phyloP scores from a whole-genome alignment of 2,113 vertebrate genomes.

The Notechis scutatus region DNA sequence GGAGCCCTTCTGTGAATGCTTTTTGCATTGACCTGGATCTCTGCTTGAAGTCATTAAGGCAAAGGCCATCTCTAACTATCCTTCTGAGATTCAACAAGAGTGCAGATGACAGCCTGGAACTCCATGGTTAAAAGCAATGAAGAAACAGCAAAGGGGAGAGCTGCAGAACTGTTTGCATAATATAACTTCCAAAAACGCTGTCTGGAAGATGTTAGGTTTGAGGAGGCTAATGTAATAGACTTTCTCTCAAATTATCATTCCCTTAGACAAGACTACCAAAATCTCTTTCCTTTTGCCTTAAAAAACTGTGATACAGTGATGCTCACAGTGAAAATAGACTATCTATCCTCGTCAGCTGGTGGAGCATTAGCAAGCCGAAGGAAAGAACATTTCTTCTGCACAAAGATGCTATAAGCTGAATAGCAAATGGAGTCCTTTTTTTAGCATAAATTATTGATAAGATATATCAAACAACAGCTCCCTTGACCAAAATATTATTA shows the following conservation, averaged over 20 bases:
- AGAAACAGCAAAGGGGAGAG: background rate
- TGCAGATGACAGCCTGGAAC: background rate
- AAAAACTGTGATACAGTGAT: background rate
- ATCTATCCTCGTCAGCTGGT: slow-evolving; percentile 28
- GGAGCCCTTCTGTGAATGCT: background rate
- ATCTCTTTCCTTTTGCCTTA: background rate
- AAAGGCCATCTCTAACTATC: background rate
- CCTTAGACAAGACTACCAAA: fast-evolving
- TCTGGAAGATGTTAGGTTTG: background rate
- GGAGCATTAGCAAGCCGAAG: slow-evolving; percentile 40
- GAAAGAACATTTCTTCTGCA: slow-evolving; percentile 9
- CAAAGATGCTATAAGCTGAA: slow-evolving; percentile 43
- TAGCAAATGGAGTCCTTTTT: slow-evolving; percentile 40
- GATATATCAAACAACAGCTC: slow-evolving; percentile 35
- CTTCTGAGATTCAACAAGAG: background rate
- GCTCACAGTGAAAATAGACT: background rate
- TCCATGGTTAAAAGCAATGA: background rate
- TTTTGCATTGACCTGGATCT: background rate
- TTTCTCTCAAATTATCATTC: background rate
- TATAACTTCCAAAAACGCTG: background rate
- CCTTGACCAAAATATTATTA: slow-evolving; percentile 47
- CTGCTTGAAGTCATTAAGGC: slow-evolving; percentile 9
- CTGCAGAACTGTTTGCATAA: background rate
- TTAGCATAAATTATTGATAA: slow-evolving; percentile 54
- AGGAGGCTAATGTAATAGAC: background rate